Evolutionary conservation across 2,113 vertebrate genomes (phyloP).

Genomic region (Kryptolebias marmoratus): DNA sequence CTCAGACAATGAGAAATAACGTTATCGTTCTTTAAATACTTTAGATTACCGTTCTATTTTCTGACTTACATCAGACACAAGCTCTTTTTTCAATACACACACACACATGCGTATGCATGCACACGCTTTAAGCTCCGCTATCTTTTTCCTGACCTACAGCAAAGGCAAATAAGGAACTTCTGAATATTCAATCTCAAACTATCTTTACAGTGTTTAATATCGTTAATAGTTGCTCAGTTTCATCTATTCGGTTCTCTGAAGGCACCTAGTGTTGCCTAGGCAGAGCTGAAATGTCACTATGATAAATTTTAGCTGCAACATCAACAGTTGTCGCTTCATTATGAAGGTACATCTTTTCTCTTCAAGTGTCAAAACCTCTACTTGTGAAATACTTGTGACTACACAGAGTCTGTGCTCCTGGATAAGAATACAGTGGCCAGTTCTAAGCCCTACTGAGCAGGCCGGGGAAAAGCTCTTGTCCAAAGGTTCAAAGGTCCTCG

Average conservation of each 20-base stretch:
- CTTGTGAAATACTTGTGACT: conserved; percentile 47
- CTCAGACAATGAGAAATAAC: conserved; percentile 45
- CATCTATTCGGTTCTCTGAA: conserved; percentile 66
- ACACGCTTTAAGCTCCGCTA: conserved; percentile 69
- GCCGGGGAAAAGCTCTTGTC: conserved; percentile 67
- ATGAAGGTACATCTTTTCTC: conserved; percentile 39
- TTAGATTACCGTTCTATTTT: conserved; percentile 60
- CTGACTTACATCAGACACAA: conserved; percentile 52
- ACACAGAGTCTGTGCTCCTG: conserved; percentile 66
- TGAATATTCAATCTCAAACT: conserved; percentile 53
- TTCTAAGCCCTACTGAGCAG: conserved; percentile 59
- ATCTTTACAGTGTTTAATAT: conserved; percentile 61
- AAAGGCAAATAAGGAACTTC: conserved; percentile 66
- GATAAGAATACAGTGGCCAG: conserved; percentile 60
- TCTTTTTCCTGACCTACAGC: conserved; percentile 61
- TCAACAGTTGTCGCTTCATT: conserved; percentile 43
- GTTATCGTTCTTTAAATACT: conserved; percentile 53
- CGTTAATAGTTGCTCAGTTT: conserved; percentile 60
- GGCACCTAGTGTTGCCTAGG: conserved; percentile 75
- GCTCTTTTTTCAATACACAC: conserved; percentile 56
- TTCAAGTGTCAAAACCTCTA: conserved; percentile 55
- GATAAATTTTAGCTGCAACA: conserved; percentile 43
- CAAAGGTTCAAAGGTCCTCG: conserved; percentile 63
- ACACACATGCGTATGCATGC: conserved; percentile 73
- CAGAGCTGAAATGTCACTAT: conserved; percentile 54